Percentiles rank a stretch among this genome's conserved stretches.
phyloP scores from a whole-genome alignment of 2,888 invertebrate species.

The Flexamia atlantica region DNA sequence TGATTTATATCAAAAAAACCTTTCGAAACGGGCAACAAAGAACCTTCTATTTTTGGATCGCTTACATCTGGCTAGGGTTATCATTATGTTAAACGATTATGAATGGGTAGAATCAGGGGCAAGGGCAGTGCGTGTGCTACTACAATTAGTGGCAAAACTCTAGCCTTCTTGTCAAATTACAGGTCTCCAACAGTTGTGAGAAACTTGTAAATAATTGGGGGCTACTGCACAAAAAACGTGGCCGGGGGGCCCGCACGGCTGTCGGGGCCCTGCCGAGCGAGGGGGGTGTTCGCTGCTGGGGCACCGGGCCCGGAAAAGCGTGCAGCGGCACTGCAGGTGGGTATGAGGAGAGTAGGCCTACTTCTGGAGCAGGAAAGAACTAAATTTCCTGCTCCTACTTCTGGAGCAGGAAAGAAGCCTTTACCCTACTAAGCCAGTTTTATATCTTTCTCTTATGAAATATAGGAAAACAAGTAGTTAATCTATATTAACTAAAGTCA shows the following conservation, averaged over 20 bases:
- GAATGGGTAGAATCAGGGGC: slow-evolving; percentile 48
- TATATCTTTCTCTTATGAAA: too few species aligned
- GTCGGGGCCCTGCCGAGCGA: neutral
- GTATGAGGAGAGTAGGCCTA: too few species aligned
- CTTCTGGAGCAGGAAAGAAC: too few species aligned
- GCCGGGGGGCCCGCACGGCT: slow-evolving; percentile 19
- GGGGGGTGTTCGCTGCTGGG: too few species aligned
- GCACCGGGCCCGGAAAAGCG: too few species aligned
- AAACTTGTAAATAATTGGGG: slow-evolving; percentile 59
- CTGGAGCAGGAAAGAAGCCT: too few species aligned
- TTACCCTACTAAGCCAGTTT: too few species aligned
- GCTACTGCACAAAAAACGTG: slow-evolving; percentile 53
- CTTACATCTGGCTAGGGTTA: slow-evolving; percentile 39
- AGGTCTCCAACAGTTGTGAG: slow-evolving; percentile 55
- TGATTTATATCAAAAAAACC: neutral
- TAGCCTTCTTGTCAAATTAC: slow-evolving; percentile 49
- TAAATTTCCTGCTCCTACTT: too few species aligned
- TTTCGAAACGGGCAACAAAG: neutral
- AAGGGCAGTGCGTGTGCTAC: slow-evolving; percentile 36
- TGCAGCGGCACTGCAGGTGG: neutral
- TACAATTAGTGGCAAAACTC: slow-evolving; percentile 52
- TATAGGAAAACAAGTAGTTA: too few species aligned
- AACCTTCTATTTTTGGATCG: slow-evolving; percentile 6
- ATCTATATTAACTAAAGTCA: too few species aligned
- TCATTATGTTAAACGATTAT: slow-evolving; percentile 55